A percentile compares a stretch with the other conserved stretches of the same genome.
These are phyloP conservation scores for Pterois miles DNA, from an alignment of 2,797 vertebrate genomes.

Conservation along the genomic window DNA sequence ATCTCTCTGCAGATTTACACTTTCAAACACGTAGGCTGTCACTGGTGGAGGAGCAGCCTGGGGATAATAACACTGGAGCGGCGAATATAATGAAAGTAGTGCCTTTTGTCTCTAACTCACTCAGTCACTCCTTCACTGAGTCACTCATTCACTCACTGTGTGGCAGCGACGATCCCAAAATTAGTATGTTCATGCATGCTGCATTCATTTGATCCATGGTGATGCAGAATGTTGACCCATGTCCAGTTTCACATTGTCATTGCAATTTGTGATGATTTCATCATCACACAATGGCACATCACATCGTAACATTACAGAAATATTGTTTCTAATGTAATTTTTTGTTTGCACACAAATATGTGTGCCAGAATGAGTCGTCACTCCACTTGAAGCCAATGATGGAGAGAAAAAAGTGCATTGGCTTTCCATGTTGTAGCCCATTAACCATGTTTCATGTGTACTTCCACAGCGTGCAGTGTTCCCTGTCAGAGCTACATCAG, in stretches of 20 bases:
- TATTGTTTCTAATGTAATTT: not conserved
- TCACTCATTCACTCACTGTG: not conserved
- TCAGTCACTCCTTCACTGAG: not conserved
- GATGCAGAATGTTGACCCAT: not conserved
- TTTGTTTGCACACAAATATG: not conserved
- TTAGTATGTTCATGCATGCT: not conserved
- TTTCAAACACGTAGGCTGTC: conserved; percentile 61
- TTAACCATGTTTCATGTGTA: conserved; percentile 11
- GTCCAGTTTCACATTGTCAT: conserved; percentile 14
- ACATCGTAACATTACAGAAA: not conserved
- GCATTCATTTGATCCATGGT: not conserved
- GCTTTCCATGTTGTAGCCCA: conserved; percentile 12
- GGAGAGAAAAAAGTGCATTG: not conserved
- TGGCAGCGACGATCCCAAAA: conserved; percentile 3
- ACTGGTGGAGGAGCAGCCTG: conserved; percentile 45
- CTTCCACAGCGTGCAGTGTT: not conserved
- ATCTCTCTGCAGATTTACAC: conserved; percentile 64
- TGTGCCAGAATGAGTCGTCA: not conserved
- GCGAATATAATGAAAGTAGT: conserved; percentile 37
- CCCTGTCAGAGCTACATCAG: conserved; percentile 25
- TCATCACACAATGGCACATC: not conserved
- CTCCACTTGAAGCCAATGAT: not conserved
- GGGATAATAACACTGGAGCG: conserved; percentile 48
- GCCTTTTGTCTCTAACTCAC: conserved; percentile 41
- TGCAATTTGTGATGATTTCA: not conserved